A percentile compares a stretch with the other conserved stretches of the same genome.
phyloP scores from a whole-genome alignment of 2,797 vertebrate species.

The Manis pentadactyla region DNA sequence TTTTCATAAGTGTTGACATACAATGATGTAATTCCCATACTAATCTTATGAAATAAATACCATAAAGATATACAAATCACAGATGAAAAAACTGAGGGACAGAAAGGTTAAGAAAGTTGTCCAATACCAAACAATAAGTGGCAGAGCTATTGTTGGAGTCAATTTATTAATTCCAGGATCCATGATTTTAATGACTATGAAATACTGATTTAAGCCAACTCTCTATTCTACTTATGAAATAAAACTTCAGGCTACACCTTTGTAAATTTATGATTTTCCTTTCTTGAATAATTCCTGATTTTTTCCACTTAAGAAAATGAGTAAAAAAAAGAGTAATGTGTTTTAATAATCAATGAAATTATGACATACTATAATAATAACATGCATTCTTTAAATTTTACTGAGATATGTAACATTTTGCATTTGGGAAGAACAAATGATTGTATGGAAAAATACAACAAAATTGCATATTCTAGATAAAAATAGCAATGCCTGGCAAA shows the following conservation, averaged over 20 bases:
- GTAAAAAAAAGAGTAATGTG: slow-evolving; percentile 32
- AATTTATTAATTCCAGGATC: not conserved
- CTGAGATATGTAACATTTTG: slow-evolving; percentile 45
- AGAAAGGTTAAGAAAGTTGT: not conserved
- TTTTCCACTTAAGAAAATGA: slow-evolving; percentile 56
- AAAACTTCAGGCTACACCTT: not conserved
- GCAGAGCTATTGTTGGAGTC: not conserved
- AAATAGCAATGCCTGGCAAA: not conserved
- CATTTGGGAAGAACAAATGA: not conserved
- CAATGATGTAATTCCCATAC: not conserved
- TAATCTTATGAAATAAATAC: not conserved
- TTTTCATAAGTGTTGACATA: not conserved
- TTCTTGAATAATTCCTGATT: slow-evolving; percentile 20
- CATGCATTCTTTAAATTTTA: slow-evolving; percentile 43
- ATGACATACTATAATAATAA: slow-evolving; percentile 28
- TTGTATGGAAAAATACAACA: not conserved
- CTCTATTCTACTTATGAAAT: not conserved
- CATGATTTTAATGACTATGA: not conserved
- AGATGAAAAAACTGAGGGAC: not conserved
- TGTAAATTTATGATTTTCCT: not conserved
- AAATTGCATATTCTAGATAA: not conserved
- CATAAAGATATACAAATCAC: not conserved
- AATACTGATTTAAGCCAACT: not conserved
- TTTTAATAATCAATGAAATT: slow-evolving; percentile 44
- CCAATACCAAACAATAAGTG: not conserved